Percentiles rank a stretch among this genome's conserved stretches.
These are phyloP conservation scores for Contarinia nasturtii DNA, from an alignment of 1,140 invertebrate species.

Conservation along the genomic window DNA sequence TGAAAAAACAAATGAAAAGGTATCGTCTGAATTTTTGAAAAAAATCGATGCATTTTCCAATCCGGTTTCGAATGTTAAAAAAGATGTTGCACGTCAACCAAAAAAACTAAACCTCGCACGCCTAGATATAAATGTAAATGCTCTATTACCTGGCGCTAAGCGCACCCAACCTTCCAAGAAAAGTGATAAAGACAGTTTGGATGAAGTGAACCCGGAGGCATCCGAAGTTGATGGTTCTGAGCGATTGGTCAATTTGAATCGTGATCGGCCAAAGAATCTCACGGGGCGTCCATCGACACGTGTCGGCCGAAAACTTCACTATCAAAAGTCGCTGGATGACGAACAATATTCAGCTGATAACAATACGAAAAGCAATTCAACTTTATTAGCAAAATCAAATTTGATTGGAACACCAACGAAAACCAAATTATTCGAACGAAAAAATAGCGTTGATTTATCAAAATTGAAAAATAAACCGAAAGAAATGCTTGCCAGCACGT, in stretches of 20 bases:
- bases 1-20: no score
- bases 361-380: no score
- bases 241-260: conserved; percentile 25
- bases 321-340: conserved; percentile 34
- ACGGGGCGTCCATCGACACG: conserved; percentile 55
- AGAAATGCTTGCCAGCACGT: no score
- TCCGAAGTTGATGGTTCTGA: conserved; percentile 7
- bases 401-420: no score
- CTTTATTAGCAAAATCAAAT: no score
- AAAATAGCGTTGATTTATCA: background rate
- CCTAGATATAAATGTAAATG: conserved; percentile 40
- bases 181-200: background rate
- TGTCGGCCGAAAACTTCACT: conserved; percentile 40
- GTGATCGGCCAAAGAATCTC: conserved; percentile 42
- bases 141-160: conserved; percentile 33
- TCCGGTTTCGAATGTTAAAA: no score
- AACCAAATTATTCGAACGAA: no score
- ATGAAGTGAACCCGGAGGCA: background rate
- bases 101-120: conserved; percentile 16
- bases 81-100: conserved; percentile 4
- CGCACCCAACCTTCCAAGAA: conserved; percentile 6
- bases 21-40: no score
- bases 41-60: no score
- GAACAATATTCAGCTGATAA: conserved; percentile 17
- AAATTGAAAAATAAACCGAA: no score